A percentile compares a stretch with the other conserved stretches of the same genome.
Conservation (phyloP, 2,113 vertebrate species). For the Phalacrocorax brasilianus region DNA sequence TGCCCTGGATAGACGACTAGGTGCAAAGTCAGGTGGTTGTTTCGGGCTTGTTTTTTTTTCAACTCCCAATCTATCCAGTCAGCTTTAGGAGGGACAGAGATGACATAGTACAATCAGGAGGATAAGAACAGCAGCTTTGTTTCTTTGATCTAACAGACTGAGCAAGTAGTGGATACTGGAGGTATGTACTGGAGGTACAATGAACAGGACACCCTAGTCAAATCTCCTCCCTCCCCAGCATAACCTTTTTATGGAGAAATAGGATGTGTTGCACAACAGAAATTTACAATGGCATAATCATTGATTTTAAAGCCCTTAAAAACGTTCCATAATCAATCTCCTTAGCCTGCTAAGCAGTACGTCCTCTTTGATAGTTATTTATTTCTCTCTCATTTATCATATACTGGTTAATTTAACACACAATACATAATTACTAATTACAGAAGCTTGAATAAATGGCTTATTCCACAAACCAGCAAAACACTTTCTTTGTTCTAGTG, state of each 20-base stretch:
- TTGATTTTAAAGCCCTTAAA: neutral
- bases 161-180: neutral
- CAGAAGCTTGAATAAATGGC: neutral
- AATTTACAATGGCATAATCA: neutral
- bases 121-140: neutral
- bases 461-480: neutral
- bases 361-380: neutral
- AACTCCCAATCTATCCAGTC: neutral
- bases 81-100: neutral
- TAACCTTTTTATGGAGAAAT: neutral
- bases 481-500: fast-evolving
- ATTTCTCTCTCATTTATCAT: neutral
- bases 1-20: neutral
- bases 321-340: neutral
- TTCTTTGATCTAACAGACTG: neutral
- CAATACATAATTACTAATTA: neutral
- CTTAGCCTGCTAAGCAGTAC: neutral
- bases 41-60: neutral
- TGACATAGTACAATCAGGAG: neutral
- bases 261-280: neutral
- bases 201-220: neutral
- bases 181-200: neutral
- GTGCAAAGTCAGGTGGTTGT: neutral
- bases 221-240: neutral
- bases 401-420: neutral